Percentiles rank a stretch among this genome's conserved stretches.
Evolutionary conservation across 2,113 vertebrate genomes (phyloP).

Genomic region (Myotis lucifugus): DNA sequence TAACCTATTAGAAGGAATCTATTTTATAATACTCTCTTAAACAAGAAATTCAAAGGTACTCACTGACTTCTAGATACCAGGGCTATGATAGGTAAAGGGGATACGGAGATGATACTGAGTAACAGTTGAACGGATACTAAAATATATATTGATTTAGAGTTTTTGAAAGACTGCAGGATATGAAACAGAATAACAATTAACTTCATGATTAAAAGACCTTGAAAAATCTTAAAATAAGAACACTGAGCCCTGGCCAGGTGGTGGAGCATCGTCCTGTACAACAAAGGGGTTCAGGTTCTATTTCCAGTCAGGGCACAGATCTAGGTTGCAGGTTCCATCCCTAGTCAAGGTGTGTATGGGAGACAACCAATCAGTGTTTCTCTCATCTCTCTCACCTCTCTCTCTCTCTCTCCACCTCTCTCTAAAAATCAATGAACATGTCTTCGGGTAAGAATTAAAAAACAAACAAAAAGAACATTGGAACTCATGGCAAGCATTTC

Average conservation of each 20-base stretch:
- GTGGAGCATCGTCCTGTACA: no score
- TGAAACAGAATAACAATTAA: conserved; percentile 43
- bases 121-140: background rate
- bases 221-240: conserved; percentile 20
- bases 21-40: background rate
- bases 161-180: background rate
- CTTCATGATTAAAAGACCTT: background rate
- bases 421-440: no score
- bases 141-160: background rate
- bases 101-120: background rate
- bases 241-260: background rate
- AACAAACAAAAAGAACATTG: background rate
- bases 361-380: no score
- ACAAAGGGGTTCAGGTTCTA: no score
- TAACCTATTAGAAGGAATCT: background rate
- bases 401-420: no score
- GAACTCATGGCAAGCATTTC: background rate
- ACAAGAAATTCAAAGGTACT: background rate
- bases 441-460: no score
- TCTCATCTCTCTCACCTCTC: no score
- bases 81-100: background rate
- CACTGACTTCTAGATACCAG: background rate
- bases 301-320: no score
- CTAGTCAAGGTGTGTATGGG: no score
- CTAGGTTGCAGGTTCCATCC: no score